Evolutionary conservation across 2,888 invertebrate species (phyloP).

Genomic region (Drosophila rubida): DNA sequence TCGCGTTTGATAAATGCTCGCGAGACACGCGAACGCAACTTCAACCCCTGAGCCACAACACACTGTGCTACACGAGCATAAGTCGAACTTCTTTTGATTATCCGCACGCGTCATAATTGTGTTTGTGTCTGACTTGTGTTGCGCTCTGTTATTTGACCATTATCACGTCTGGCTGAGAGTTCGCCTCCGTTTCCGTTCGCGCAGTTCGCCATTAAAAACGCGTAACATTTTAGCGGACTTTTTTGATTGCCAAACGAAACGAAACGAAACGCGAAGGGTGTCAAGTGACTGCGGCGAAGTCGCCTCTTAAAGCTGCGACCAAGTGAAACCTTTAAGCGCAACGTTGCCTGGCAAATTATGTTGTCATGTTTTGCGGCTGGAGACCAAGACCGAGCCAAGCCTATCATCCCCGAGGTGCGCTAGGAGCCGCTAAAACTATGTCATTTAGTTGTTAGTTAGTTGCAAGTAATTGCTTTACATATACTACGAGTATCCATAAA

Average conservation of each 20-base stretch:
- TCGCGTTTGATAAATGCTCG: slow-evolving; percentile 63
- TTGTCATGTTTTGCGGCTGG: slow-evolving; percentile 62
- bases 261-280: slow-evolving; percentile 36
- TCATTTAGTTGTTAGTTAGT: slow-evolving; percentile 55
- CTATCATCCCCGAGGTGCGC: slow-evolving; percentile 64
- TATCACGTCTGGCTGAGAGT: slow-evolving; percentile 63
- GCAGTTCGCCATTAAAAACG: slow-evolving; percentile 69
- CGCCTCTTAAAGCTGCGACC: slow-evolving; percentile 50
- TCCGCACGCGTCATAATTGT: neutral
- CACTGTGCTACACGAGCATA: slow-evolving; percentile 6
- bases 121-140: neutral
- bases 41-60: slow-evolving; percentile 5
- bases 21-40: slow-evolving; percentile 68
- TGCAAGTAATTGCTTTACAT: slow-evolving; percentile 55
- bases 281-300: slow-evolving; percentile 25
- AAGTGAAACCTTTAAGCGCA: slow-evolving; percentile 39
- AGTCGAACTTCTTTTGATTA: neutral
- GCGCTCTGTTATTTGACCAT: slow-evolving; percentile 59
- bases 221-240: slow-evolving; percentile 66
- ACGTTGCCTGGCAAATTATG: slow-evolving; percentile 56
- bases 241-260: slow-evolving; percentile 61
- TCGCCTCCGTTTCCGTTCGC: slow-evolving; percentile 37
- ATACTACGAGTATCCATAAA: slow-evolving; percentile 10
- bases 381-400: slow-evolving; percentile 64
- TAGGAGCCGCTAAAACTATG: slow-evolving; percentile 52